phyloP scores from a whole-genome alignment of 2,888 invertebrate genomes.

The Onchidella celtica region DNA sequence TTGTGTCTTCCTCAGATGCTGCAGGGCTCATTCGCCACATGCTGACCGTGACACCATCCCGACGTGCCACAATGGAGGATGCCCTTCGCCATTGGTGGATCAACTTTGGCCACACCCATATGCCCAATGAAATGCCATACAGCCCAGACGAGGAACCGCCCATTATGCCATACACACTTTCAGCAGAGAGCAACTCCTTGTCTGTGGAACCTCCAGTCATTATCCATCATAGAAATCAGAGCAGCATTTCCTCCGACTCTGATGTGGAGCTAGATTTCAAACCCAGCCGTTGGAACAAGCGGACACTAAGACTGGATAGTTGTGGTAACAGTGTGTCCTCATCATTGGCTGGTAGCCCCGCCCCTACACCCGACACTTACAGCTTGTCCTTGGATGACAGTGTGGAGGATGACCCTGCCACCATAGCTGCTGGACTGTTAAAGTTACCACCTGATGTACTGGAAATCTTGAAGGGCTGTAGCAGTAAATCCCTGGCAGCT shows the following conservation, averaged over 20 bases:
- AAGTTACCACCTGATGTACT: constrained; percentile 57
- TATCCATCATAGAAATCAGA: constrained; percentile 53
- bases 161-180: neutral
- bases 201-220: constrained; percentile 5
- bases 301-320: constrained; percentile 31
- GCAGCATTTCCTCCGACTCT: constrained; percentile 63
- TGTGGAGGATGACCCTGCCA: neutral
- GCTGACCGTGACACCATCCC: constrained; percentile 94
- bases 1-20: constrained; percentile 85
- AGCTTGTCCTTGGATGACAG: neutral
- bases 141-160: constrained; percentile 55
- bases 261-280: constrained; percentile 60
- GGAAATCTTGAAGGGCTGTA: constrained; percentile 51
- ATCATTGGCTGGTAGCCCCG: constrained; percentile 52
- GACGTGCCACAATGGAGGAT: constrained; percentile 94
- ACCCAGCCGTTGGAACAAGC: constrained; percentile 21
- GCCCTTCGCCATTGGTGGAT: constrained; percentile 99
- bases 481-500: constrained; percentile 39
- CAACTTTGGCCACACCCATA: constrained; percentile 82
- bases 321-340: constrained; percentile 44
- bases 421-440: constrained; percentile 20
- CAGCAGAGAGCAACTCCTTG: constrained; percentile 18
- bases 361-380: constrained; percentile 50
- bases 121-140: constrained; percentile 67
- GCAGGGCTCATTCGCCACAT: constrained; percentile 96